Base-by-base conservation (phyloP, 2,113 vertebrate species). In the Cavia aperea region DNA sequence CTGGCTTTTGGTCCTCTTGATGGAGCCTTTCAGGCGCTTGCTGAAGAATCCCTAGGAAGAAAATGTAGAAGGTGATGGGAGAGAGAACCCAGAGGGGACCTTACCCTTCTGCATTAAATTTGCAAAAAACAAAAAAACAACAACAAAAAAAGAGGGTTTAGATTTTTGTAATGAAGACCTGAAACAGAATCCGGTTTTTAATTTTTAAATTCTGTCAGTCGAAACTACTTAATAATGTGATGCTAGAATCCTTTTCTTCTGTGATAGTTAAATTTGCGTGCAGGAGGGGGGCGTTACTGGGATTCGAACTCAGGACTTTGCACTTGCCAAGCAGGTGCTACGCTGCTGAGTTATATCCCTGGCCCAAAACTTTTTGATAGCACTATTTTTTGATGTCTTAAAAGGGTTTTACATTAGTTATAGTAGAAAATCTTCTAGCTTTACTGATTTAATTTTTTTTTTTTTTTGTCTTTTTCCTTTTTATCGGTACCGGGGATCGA, bases 1-100 rank as follows among this genome's bases (percentile, higher is more conserved):
- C 58, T 99, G 99, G 95, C 99, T 99, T 98, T 99, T 99, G 7
- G 98, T 99, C 95, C 99, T 98, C 97, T 99, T 99, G 97, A 99
- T 99, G 94, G 99, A 99, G 24, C 99, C 98, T 97, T 99, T 99
- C 82, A 99, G 98, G 75, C 99, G 98, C 96, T 99, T 99, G 94
- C 99, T 99, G 98, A 99, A 99, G 96, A 99, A 99, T 10, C 99
- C 99, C 99, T 99, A 94, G 70, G 97, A 96, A 15, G 46, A 96
- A 96, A 97, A 96, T 65, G 36, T 84, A 97, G 88, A 97, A 31
- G 19, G 72, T 65, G 93, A 85, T 95, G 92, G 96, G 94, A 62
- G 2, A 51, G 39, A 49, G 82, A 94, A 79, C 18, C 9, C 75
- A 23, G 21, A 46, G 5, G 62, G 46, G 46, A 19, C 4, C 16